Conservation (phyloP, 2,113 vertebrate genomes). For the Cololabis saira region DNA sequence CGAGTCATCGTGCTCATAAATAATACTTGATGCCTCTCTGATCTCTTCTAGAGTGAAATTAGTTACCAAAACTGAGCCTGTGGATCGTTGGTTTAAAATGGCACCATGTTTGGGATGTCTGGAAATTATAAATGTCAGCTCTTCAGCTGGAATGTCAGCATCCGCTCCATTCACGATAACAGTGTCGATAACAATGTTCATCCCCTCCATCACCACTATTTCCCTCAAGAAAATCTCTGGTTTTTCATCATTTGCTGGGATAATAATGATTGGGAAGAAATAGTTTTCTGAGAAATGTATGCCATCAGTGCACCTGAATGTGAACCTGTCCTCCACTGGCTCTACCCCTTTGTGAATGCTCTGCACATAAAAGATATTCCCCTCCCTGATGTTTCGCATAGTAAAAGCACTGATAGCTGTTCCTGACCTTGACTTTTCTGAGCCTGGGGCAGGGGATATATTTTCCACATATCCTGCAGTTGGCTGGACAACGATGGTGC, state of each 20-base stretch:
- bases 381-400: conserved; percentile 86
- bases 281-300: conserved; percentile 90
- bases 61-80: conserved; percentile 85
- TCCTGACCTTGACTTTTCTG: conserved; percentile 93
- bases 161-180: conserved; percentile 89
- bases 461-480: conserved; percentile 92
- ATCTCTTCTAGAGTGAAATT: conserved; percentile 93
- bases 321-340: conserved; percentile 91
- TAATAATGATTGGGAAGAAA: conserved; percentile 88
- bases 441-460: conserved; percentile 94
- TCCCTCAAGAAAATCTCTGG: conserved; percentile 90
- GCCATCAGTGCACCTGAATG: conserved; percentile 94
- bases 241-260: conserved; percentile 91
- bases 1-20: conserved; percentile 95
- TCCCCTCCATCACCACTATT: conserved; percentile 95
- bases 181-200: conserved; percentile 90
- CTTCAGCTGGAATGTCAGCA: conserved; percentile 86
- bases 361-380: conserved; percentile 91
- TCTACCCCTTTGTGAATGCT: conserved; percentile 92
- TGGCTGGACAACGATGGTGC: conserved; percentile 91
- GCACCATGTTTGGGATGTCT: conserved; percentile 87
- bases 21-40: conserved; percentile 89
- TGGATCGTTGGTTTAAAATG: conserved; percentile 88
- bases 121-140: conserved; percentile 86
- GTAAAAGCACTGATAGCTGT: conserved; percentile 91